phyloP scores from a whole-genome alignment of 2,113 vertebrate genomes.

The Tychaedon coryphoeus region DNA sequence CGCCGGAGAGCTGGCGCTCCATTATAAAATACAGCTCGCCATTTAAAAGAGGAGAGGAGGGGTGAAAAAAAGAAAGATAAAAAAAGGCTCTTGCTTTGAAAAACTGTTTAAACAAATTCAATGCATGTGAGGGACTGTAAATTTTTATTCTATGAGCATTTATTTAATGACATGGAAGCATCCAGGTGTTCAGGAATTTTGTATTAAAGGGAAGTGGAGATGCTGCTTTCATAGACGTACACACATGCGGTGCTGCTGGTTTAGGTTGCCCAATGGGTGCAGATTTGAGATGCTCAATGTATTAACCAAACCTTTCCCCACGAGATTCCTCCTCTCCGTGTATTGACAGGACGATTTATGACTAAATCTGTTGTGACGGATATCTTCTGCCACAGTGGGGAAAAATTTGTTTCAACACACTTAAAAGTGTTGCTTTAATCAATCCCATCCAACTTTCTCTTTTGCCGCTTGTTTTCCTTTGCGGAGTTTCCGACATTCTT shows the following conservation, averaged over 20 bases:
- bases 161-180: conserved; percentile 61
- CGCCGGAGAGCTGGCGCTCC: conserved; percentile 73
- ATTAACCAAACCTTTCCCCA: not conserved
- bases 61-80: not conserved
- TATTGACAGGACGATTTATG: not conserved
- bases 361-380: not conserved
- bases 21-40: conserved; percentile 80
- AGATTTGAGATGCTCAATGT: not conserved
- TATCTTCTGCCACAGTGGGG: not conserved
- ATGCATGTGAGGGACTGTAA: conserved; percentile 76
- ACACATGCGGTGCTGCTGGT: not conserved
- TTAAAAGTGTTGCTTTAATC: conserved; percentile 55
- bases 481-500: conserved; percentile 10
- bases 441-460: conserved; percentile 22
- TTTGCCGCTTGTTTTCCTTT: conserved; percentile 17
- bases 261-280: not conserved
- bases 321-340: not conserved
- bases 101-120: conserved; percentile 78
- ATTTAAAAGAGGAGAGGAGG: conserved; percentile 26
- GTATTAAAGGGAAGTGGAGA: not conserved
- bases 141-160: conserved; percentile 76
- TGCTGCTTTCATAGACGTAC: conserved; percentile 6
- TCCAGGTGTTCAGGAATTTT: conserved; percentile 63
- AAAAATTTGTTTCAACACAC: conserved; percentile 24
- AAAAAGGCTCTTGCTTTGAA: conserved; percentile 69